A percentile compares a stretch with the other conserved stretches of the same genome.
Evolutionary conservation across 1,140 invertebrate genomes (phyloP).

Genomic region (Subanguina moxae): DNA sequence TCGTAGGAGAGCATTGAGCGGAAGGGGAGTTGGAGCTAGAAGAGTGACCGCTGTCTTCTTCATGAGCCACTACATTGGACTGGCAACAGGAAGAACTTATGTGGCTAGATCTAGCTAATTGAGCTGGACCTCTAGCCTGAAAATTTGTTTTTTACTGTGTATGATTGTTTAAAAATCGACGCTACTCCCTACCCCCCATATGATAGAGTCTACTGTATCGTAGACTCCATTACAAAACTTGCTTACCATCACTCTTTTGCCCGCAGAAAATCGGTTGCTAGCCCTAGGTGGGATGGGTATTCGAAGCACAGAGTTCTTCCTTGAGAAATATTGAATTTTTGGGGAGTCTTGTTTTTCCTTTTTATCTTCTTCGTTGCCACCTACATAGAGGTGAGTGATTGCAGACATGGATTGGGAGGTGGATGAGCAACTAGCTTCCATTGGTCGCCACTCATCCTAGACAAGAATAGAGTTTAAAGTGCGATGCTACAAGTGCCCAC

Average conservation of each 20-base stretch:
- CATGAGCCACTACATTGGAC: not conserved
- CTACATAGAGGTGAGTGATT: constrained; percentile 9
- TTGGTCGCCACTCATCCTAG: constrained; percentile 1
- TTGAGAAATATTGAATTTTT: constrained; percentile 47
- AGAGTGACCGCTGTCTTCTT: constrained; percentile 12
- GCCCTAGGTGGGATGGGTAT: constrained; percentile 47
- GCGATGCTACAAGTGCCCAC: too few relatives aligned
- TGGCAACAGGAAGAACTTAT: not conserved
- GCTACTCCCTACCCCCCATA: constrained; percentile 3
- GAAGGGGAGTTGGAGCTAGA: constrained; percentile 4
- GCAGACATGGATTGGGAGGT: not conserved
- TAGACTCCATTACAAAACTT: constrained; percentile 2
- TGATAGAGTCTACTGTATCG: not conserved
- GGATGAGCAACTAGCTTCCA: not conserved
- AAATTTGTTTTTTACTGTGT: constrained; percentile 5
- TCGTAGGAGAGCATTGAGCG: constrained; percentile 3
- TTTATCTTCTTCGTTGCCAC: constrained; percentile 17
- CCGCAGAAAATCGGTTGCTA: constrained; percentile 32
- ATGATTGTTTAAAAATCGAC: not conserved
- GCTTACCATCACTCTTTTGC: constrained; percentile 5
- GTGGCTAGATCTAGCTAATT: constrained; percentile 1
- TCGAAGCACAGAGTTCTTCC: constrained; percentile 46
- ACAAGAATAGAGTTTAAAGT: too few relatives aligned
- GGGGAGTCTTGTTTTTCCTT: constrained; percentile 9
- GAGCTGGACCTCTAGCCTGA: constrained; percentile 22